Evolutionary conservation across 2,113 vertebrate genomes (phyloP), one percentile per base, ranked within the genome.

Genomic region (Dicaeum eximium): DNA sequence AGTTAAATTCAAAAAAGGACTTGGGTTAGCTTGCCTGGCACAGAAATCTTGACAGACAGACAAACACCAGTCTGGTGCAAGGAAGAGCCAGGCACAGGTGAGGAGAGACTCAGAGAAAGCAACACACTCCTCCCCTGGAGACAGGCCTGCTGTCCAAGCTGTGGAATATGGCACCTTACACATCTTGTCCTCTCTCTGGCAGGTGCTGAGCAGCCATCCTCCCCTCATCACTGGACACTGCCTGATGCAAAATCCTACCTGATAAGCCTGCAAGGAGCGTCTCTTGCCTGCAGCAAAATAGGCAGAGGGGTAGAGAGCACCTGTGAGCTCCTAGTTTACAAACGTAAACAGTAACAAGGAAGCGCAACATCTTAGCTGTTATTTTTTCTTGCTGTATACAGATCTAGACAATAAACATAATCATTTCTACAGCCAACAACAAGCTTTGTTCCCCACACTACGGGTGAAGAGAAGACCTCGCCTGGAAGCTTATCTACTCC

Each of bases 341-440:
- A 78, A 66, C 4, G 28, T 64, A 94, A 94, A 88, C 82, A 86
- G 56, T 28, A 44, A 60, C 69, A 60, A 51, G 22, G 47, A 81
- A 86, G 28, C 73, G 20, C 67, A 61, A 40, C 30, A 79, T 42
- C 18, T 47, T 48, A 50, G 31, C 31, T 85, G 44, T 42, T 85
- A 65, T 54, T 88, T 66, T 75, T 64, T 27, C 67, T 60, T 54
- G 47, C 40, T 70, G 42, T 3, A 57, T 42, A 65, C 70, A 98
- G 92, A 96, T 99, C 98, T 54, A 99, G 95, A 97, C 99, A 99
- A 92, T 99, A 99, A 89, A 99, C 97, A 69, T 97, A 98, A 97
- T 99, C 98, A 94, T 99, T 98, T 92, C 99, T 99, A 96, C 99
- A 99, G 40, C 99, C 99, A 58, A 99, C 97, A 47, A 99, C 75